Percentiles rank a stretch among this genome's conserved stretches.
These are phyloP conservation scores for Glareola pratincola DNA, from an alignment of 2,113 vertebrate genomes.

Conservation along the genomic window DNA sequence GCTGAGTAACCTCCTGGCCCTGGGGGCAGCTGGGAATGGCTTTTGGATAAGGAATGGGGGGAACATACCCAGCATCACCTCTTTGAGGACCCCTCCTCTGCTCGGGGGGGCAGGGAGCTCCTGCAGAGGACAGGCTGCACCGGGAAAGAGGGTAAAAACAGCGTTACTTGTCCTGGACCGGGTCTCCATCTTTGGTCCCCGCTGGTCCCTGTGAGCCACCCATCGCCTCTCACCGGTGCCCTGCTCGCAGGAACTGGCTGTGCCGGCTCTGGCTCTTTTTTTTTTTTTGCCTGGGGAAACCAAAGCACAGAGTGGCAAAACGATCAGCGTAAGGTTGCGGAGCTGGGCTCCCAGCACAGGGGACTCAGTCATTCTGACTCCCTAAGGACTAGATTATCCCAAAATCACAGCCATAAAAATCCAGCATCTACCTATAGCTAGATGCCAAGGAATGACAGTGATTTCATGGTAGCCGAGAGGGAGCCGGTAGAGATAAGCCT, in stretches of 20 bases:
- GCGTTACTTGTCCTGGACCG: accelerated
- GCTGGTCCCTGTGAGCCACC: not conserved
- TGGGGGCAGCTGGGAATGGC: not conserved
- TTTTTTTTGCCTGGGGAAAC: not conserved
- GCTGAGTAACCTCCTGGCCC: not conserved
- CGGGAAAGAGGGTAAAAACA: not conserved
- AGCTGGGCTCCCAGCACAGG: not conserved
- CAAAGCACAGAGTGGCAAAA: not conserved
- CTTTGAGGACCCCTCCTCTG: not conserved
- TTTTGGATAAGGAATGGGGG: not conserved
- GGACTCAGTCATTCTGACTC: not conserved
- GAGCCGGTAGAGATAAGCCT: not conserved
- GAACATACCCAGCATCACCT: no score
- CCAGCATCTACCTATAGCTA: not conserved
- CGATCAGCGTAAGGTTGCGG: not conserved
- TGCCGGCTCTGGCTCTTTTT: not conserved
- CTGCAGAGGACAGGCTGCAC: not conserved
- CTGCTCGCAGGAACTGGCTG: not conserved
- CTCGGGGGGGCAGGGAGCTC: not conserved
- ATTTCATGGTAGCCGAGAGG: accelerated
- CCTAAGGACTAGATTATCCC: not conserved
- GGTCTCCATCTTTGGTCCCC: not conserved
- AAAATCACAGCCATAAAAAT: not conserved
- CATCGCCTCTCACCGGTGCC: not conserved
- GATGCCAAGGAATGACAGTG: no score